Evolutionary conservation across 2,888 invertebrate species (phyloP), one percentile per base, ranked within the genome.

Genomic region (Palloptera scutellata): DNA sequence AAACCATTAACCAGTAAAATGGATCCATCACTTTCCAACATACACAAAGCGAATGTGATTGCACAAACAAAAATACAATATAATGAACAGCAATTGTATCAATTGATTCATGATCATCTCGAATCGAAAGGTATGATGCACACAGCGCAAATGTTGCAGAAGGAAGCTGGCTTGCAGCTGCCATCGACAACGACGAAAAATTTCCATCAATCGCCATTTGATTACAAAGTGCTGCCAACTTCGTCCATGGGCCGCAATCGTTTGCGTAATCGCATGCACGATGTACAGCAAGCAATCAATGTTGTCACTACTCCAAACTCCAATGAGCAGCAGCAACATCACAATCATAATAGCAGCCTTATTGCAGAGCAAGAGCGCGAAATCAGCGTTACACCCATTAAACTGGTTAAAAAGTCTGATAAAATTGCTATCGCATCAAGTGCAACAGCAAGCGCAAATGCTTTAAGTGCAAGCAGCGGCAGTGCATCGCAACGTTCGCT

Each of bases 1-100:
- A 94, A 93, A 76, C 90, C 92, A 45, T 75, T 80, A 1, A 90
- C 90, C 76, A 90, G 90, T 10, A 93, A 95, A 82, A 89, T 94
- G 69, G 95, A 95, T 85, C 91, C 93, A 0, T 95, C 96, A 0
- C 86, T 96, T 13, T 92, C 93, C 20, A 95, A 95, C 80, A 95
- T 97, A 81, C 93, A 96, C 79, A 90, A 92, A 85, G 95, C 97
- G 0, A 96, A 96, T 85, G 95, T 98, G 55, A 96, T 98, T 0
- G 97, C 97, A 0, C 96, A 97, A 85, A 98, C 98, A 0, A 91
- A 93, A 72, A 98, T 99, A 69, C 92, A 92, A 79, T 99, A 94
- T 87, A 96, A 97, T 84, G 95, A 96, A 82, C 91, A 92, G 55
- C 97, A 99, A 84, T 86, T 99, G 45, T 89, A 96, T 74, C 95